Conservation (phyloP, 2,888 invertebrate species). For the Alentia gelatinosa region DNA sequence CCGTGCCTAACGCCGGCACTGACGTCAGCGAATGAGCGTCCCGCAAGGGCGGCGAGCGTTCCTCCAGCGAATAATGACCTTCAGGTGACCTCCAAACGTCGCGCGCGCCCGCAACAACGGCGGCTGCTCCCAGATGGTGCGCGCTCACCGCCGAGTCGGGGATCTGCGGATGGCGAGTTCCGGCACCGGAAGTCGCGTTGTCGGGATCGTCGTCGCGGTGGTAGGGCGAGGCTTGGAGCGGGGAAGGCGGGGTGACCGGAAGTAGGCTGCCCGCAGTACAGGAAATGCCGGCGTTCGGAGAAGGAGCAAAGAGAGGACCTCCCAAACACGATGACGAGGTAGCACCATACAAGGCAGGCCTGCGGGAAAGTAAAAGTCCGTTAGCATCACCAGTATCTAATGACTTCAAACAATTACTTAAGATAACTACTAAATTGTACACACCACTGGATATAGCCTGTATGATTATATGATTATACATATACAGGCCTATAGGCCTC, state of each 20-base stretch:
- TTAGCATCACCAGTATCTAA: too few relatives aligned
- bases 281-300: constrained; percentile 26
- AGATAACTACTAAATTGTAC: too few relatives aligned
- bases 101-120: neutral
- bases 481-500: too few relatives aligned
- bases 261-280: constrained; percentile 20
- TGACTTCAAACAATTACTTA: too few relatives aligned
- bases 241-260: neutral
- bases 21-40: neutral
- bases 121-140: neutral
- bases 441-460: too few relatives aligned
- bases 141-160: neutral
- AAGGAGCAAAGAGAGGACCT: neutral
- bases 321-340: constrained; percentile 5
- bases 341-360: constrained; percentile 48
- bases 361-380: too few relatives aligned
- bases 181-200: neutral
- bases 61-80: neutral
- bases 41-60: neutral
- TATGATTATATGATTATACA: too few relatives aligned
- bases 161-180: neutral
- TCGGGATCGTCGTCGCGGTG: neutral
- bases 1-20: neutral
- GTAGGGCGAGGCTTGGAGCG: neutral
- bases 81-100: neutral